Percentiles rank a stretch among this genome's conserved stretches.
These are phyloP conservation scores for Carabus problematicus DNA, from an alignment of 2,888 invertebrate species.

Conservation along the genomic window DNA sequence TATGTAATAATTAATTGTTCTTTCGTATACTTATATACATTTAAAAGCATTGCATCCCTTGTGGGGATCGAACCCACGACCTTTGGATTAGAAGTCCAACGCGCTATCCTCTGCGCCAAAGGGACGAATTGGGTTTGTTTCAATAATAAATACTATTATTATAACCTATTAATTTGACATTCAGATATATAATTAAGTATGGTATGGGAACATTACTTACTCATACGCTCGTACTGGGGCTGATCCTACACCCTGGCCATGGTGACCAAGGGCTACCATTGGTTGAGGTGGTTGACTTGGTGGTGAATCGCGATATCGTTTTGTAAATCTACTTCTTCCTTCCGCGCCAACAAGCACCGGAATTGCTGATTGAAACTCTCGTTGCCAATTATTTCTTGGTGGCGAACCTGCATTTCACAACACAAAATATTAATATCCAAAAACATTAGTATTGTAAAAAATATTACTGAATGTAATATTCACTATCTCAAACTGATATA, in stretches of 20 bases:
- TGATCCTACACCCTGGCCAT: constrained; percentile 2
- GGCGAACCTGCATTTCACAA: constrained; percentile 32
- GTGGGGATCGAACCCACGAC: constrained; percentile 88
- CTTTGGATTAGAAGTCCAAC: constrained; percentile 91
- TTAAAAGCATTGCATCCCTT: constrained; percentile 66
- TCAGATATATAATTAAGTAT: too few species aligned
- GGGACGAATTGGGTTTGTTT: constrained; percentile 69
- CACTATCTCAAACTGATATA: too few species aligned
- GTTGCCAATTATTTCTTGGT: constrained; percentile 32
- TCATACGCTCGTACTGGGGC: constrained; percentile 6
- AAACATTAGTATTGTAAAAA: too few species aligned
- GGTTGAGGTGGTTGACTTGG: constrained; percentile 23
- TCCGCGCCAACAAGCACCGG: constrained; percentile 33
- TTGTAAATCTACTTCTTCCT: constrained; percentile 18
- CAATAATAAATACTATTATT: too few species aligned
- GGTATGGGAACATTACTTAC: not conserved
- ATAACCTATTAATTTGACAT: too few species aligned
- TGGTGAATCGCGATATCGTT: not conserved
- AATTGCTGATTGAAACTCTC: constrained; percentile 37
- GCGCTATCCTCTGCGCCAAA: constrained; percentile 89
- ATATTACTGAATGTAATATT: too few species aligned
- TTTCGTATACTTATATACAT: constrained; percentile 10
- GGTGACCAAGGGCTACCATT: constrained; percentile 23
- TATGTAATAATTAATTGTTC: too few species aligned
- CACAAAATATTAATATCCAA: not conserved